phyloP scores from a whole-genome alignment of 2,888 invertebrate species.

The Tetanocera ferruginea region DNA sequence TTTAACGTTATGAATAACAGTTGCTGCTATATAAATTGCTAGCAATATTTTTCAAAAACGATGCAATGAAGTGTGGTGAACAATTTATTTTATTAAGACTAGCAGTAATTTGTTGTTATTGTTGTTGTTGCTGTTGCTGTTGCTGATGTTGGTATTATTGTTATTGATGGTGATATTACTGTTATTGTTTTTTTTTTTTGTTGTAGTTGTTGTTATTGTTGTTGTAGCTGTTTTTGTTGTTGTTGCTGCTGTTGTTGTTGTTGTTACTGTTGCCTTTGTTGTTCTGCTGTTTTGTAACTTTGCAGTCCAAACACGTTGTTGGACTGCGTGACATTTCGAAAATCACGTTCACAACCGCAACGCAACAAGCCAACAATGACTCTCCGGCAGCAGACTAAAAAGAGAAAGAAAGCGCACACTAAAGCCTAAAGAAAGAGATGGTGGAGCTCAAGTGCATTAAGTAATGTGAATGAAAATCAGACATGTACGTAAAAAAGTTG shows the following conservation, averaged over 20 bases:
- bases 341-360: constrained; percentile 61
- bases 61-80: constrained; percentile 17
- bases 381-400: background rate
- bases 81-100: constrained; percentile 17
- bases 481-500: no score
- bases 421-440: background rate
- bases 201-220: background rate
- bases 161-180: constrained; percentile 19
- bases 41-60: background rate
- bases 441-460: background rate
- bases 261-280: constrained; percentile 37
- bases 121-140: background rate
- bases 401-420: background rate
- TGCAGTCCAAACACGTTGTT: constrained; percentile 38
- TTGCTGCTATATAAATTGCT: constrained; percentile 2
- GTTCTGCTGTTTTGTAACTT: constrained; percentile 38
- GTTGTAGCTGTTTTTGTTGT: constrained; percentile 36
- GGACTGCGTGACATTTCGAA: constrained; percentile 62
- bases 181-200: constrained; percentile 40
- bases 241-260: constrained; percentile 32
- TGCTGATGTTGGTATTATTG: constrained; percentile 37
- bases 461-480: background rate
- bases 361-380: constrained; percentile 37
- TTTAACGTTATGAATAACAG: background rate
- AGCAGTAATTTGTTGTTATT: constrained; percentile 25